Base-by-base conservation (phyloP, 2,113 vertebrate species). In the Phalacrocorax pelagicus region DNA sequence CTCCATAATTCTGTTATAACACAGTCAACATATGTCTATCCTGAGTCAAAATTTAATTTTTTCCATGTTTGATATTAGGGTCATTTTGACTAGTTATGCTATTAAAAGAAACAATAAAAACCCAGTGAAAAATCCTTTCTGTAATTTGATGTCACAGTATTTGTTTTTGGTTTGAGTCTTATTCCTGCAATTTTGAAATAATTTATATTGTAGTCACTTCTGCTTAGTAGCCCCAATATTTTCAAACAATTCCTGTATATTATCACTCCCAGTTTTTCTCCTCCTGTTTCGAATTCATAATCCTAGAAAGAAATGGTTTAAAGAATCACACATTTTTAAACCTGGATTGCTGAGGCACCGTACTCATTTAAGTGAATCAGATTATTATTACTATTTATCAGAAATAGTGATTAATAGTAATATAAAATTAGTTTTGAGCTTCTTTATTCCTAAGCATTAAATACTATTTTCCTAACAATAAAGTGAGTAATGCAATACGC, bases 41-140 rank as follows among this genome's bases (percentile, higher is more conserved):
- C 15, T 40, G 46, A 85, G 15, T 70, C 34, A 93, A 88, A 96
- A 89, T 88, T 62, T 58, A 75, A 82, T 94, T 92, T 95, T 46
- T 14, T 27, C 13, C 15, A 55, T 73, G n/a, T 88, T 92, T 93
- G 63, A 59, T 86, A 80, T 83, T 77, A 73, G 23, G 18, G 47
- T 70, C 47, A 86, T 78, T 95, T 95, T 90, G 58, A 92, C 46
- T 93, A 81, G 19, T 85, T 94, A 81, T 75, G 15, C 6, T 88
- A 72, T 85, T 92, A 92, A 94, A 94, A 92, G 32, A 80, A 95
- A 57, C 5, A 85, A 59, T 15, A 86, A 89, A 86, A 83, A 17
- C 2, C 1, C 26, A 57, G 6, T 29, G 74, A 63, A 82, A 94
- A 91, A 82, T 83, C 19, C 7, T 62, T 79, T 86, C 20, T 44